Evolutionary conservation across 64 coral and sea anemone genomes (phyloP), one percentile per base, ranked within the genome.

Genomic region (Porites lutea): DNA sequence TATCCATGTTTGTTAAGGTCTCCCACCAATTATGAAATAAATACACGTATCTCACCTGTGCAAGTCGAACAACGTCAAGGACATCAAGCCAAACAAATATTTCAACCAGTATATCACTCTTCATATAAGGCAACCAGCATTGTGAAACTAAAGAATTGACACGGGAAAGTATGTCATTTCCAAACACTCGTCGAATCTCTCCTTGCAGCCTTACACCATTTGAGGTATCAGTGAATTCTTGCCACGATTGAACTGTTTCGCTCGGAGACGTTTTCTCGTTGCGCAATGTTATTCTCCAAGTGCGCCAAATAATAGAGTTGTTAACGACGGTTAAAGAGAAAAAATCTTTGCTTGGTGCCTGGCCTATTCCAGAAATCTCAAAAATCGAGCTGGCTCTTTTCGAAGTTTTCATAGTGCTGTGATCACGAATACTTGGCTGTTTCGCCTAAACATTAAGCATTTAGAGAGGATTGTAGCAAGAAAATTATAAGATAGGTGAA

Each of bases 181-280:
- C 79, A 83, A 83, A 83, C 8, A 83, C 79, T 83, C 79, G 79
- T 16, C 13, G 27, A 66, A 83, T 66, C 62, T 83, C 79, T 11
- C 60, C 15, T 46, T 83, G 79, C 3, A 83, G 79, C 23, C 79
- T 48, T n/a, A 6, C 50, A 13, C 79, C 79, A n/a, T 18, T 16
- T 2, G 59, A 83, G 37, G 37, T 19, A 49, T 48, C 61, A 8
- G 20, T 45, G 47, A 83, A 83, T 8, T 20, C 60, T 5, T 46
- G 14, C 79, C 60, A 66, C 44, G 60, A 43, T 50, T 83, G 79
- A 83, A 49, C 50, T 3, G 61, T 65, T 83, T 83, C 79, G 16
- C 59, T 20, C 45, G 79, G 79, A 43, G 66, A 83, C 43, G 79
- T 66, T 44, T 48, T 83, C 8, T 83, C 61, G 62, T 44, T 66